Conservation (phyloP, 2,888 invertebrate species). For the Podabrus alpinus region DNA sequence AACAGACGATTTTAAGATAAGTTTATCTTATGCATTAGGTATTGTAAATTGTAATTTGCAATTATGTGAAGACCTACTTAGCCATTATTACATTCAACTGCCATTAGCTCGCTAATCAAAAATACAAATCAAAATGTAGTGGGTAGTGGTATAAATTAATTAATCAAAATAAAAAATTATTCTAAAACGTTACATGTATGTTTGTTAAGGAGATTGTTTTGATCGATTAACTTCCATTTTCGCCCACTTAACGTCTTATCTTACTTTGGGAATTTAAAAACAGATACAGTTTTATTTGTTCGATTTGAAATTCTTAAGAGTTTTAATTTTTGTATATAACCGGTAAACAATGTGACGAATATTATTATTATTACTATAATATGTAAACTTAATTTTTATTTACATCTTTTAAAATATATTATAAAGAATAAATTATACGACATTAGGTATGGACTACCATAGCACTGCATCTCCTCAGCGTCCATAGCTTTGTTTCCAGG, state of each 20-base stretch:
- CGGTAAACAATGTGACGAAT: neutral
- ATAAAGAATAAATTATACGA: too few species aligned
- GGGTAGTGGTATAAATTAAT: slow-evolving; percentile 18
- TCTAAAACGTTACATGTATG: slow-evolving; percentile 17
- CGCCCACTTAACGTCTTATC: slow-evolving; percentile 11
- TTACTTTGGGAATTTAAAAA: neutral
- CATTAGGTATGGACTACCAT: too few species aligned
- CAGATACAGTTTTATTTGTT: neutral
- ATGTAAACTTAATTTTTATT: neutral
- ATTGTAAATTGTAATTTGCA: neutral
- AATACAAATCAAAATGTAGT: slow-evolving; percentile 1
- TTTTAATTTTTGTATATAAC: neutral
- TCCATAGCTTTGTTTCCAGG: too few species aligned
- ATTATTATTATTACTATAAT: too few species aligned
- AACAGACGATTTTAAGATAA: neutral
- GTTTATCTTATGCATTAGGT: neutral
- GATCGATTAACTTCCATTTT: slow-evolving; percentile 13
- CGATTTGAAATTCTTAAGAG: neutral
- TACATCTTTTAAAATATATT: neutral
- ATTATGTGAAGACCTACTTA: neutral
- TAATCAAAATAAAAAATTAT: slow-evolving; percentile 8
- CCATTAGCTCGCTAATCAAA: neutral
- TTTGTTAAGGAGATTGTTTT: slow-evolving; percentile 13
- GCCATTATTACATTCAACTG: neutral
- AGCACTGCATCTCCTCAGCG: too few species aligned